Conservation (phyloP, 2,888 invertebrate genomes). For the Eupithecia vulgata region DNA sequence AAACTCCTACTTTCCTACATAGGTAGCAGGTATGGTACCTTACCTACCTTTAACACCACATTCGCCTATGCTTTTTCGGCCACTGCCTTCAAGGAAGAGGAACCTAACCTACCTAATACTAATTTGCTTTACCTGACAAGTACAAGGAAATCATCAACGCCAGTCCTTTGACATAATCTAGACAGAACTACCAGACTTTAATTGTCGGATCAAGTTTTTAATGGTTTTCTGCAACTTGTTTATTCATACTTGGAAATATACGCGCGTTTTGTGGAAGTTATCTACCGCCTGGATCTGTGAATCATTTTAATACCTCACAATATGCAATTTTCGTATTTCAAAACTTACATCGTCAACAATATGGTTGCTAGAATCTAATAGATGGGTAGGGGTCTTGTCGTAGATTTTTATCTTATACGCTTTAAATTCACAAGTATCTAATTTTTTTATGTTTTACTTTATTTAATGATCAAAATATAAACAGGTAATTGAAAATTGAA, state of each 20-base stretch:
- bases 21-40: no score
- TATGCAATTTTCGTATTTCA: not conserved
- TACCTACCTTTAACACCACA: not conserved
- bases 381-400: not conserved
- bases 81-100: not conserved
- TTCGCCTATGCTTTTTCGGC: not conserved
- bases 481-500: not conserved
- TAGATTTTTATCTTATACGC: not conserved
- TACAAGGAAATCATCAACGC: slow-evolving; percentile 1
- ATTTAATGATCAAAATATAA: not conserved
- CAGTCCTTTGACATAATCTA: slow-evolving; percentile 4
- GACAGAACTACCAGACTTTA: slow-evolving; percentile 8
- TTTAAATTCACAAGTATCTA: not conserved
- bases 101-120: not conserved
- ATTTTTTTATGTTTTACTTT: not conserved
- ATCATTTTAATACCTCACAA: not conserved
- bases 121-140: not conserved
- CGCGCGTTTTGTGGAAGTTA: slow-evolving; percentile 20
- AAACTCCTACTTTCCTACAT: no score
- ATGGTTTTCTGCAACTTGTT: slow-evolving; percentile 18
- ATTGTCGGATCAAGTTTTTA: slow-evolving; percentile 27
- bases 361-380: not conserved
- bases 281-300: not conserved
- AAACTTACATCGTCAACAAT: not conserved
- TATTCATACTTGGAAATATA: slow-evolving; percentile 19